Base-by-base conservation (phyloP, 2,888 invertebrate genomes). In the Tetheella fluctuosa region DNA sequence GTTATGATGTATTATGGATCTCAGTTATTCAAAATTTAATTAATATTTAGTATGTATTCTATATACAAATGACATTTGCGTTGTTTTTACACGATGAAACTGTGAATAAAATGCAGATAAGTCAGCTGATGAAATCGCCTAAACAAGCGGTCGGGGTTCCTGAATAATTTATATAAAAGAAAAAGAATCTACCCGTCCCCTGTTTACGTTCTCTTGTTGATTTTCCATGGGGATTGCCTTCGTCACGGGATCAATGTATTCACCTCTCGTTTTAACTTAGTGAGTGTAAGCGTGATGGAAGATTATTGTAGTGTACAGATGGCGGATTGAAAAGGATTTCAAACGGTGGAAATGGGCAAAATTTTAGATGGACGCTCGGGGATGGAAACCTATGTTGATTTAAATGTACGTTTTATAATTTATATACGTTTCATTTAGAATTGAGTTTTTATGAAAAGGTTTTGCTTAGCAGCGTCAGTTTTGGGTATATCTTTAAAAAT, bases 141-240 rank as follows among this genome's bases (percentile, higher is more conserved):
- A 80, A 85, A 85, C 83, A 84, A 80, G 82, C 83, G 84, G 83
- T 78, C 66, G 76, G 76, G 73, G 76, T 71, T 77, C 71, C 74
- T 84, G 86, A 84, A 90, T 89, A 88, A 88, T 88, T 87, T 89
- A 89, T 80, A 77, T 77, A 74, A n/a, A 69, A 68, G 74, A 76
- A 75, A 84, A 88, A 85, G 84, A 82, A 84, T 83, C 78, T 66
- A 63, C 68, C 74, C 75, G 69, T 71, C 77, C 83, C 81, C 77
- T 81, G 81, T 85, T 85, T 86, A 82, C 79, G 78, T 75, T 77
- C 63, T 74, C 73, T 76, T 86, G 86, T 86, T 86, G 86, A 86
- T 86, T 85, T 88, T 85, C 81, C 83, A 73, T 74, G 68, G 84
- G 83, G 81, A 83, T 77, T 77, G 80, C 74, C 74, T 72, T 78